Percentiles rank a stretch among this genome's conserved stretches.
Conservation (phyloP, 2,113 vertebrate genomes). For the Pica pica region DNA sequence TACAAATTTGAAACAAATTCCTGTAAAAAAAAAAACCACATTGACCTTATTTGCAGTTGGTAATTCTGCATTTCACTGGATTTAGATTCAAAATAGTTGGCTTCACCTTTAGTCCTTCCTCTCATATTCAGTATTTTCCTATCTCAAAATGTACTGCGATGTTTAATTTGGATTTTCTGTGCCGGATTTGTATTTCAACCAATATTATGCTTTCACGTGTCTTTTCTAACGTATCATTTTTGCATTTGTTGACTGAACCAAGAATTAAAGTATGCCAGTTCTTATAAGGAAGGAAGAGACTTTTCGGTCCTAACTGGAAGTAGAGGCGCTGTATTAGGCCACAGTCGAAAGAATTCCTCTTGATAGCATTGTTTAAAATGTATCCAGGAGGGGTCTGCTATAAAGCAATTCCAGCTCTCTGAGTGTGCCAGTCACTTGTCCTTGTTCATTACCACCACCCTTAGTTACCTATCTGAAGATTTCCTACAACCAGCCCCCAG, state of each 20-base stretch:
- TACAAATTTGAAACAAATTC: neutral
- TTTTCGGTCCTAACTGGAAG: neutral
- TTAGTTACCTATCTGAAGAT: neutral
- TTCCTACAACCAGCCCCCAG: neutral
- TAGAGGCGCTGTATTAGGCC: neutral
- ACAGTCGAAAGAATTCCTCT: neutral
- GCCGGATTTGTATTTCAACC: neutral
- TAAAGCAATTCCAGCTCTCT: neutral
- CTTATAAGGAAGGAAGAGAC: neutral
- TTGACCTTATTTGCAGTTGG: neutral
- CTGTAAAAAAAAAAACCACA: neutral
- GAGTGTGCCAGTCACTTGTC: neutral
- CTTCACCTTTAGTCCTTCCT: neutral
- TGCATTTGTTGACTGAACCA: neutral
- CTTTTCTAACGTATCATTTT: neutral
- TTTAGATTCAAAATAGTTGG: neutral
- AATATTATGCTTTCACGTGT: neutral
- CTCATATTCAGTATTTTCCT: neutral
- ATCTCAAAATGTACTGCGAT: neutral
- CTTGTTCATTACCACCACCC: neutral
- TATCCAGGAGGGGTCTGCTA: neutral
- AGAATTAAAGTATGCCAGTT: neutral
- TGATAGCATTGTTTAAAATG: fast-evolving
- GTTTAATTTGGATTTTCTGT: neutral
- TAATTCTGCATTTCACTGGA: neutral